Base-by-base conservation (phyloP, 2,888 invertebrate species). In the Rhagium mordax region DNA sequence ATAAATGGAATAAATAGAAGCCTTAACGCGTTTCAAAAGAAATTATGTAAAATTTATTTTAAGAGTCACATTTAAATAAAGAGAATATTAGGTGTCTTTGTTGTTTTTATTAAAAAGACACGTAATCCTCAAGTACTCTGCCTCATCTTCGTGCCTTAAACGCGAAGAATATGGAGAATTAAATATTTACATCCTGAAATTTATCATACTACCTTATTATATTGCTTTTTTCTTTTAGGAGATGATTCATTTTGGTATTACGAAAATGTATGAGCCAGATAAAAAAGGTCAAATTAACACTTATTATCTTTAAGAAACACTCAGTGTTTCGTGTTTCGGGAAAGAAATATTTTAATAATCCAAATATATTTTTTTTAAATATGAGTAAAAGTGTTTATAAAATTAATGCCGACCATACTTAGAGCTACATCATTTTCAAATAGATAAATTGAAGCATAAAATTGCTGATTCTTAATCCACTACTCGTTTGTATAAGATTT, bases 111-210 rank as follows among this genome's bases (percentile, higher is more conserved):
- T 51, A 51, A 18, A 4, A 2, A 41, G 0, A 47, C 47, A n/a
- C 47, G 10, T 47, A 47, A 47, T 47, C 8, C 2, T 47, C 20
- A 18, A 51, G 16, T 18, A 51, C 18, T 18, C 18, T 18, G 10
- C 7, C n/a, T 20, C 21, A 15, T 47, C 20, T 10, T 41, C 18
- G 0, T 41, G 13, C 24, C 55, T 21, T 7, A 24, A 24, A 18
- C 18, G 7, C 41, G n/a, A n/a, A n/a, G 6, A 41, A 60, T 41
- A 21, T 60, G 7, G 33, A 16, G 41, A 47, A 47, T 61, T 61
- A 61, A 61, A 47, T 61, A 61, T 61, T 61, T 61, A 61, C 6
- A 61, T 61, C 61, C n/a, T 21, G 21, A 61, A 61, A 61, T 61
- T 61, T 61, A 47, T n/a, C n/a, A n/a, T 61, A 21, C n/a, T n/a